Evolutionary conservation across 1,140 invertebrate species (phyloP), one percentile per base, ranked within the genome.

Genomic region (Teleopsis dalmanni): DNA sequence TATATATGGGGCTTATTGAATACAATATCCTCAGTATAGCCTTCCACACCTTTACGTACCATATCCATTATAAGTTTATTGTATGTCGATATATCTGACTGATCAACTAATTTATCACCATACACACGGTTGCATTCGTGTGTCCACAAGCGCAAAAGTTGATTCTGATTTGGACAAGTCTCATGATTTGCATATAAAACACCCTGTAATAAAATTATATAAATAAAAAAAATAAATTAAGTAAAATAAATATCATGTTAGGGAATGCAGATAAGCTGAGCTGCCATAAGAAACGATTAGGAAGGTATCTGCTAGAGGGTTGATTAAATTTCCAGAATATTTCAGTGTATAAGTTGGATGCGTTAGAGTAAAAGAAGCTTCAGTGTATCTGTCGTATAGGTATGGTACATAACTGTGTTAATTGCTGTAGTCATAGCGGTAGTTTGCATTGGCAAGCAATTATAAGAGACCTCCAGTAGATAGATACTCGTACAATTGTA

Each of bases 81-180:
- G 68, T 88, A 95, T 1, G 71, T 74, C 38, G 82, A 82, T 43
- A 87, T 80, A 61, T 94, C 89, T 13, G 73, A 75, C 33, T 83
- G 78, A 33, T 85, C 83, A 1, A 92, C 80, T 5, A 96, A 73
- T 71, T 95, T 95, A 64, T 97, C 94, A 3, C 83, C 79, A 67
- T 96, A 96, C 1, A 95, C 91, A 45, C 93, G 76, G 22, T 80
- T 82, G 1, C 89, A 83, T 72, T 97, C 94, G 61, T 97, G 94
- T 58, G 88, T 79, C 82, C 88, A 96, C 10, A 95, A 71, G 10
- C 88, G 76, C 2, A 93, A 76, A 19, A 94, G 72, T 47, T 83
- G 81, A 43, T 80, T 79, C 1, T 79, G 74, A 37, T 73, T 79
- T 43, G 82, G 81, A 21, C 91, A 75, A 29, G 84, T 82, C 18